Conservation (phyloP, 37 sponge, comb jelly and placozoan species). For the Halisarca cf. caerulea region DNA sequence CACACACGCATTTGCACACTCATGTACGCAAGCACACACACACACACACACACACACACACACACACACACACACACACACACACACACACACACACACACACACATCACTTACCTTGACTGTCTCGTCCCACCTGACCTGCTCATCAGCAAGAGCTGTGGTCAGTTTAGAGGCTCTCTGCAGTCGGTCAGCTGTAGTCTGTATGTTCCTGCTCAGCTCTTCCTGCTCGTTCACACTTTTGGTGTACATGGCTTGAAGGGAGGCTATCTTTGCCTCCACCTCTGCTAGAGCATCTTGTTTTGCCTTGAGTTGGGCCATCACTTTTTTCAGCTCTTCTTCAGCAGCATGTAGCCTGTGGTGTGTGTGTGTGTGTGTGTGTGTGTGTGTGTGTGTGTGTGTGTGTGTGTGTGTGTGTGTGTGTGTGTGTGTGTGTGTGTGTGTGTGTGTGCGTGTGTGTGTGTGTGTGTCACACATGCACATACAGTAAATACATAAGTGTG, state of each 20-base stretch:
- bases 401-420: no score
- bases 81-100: not conserved
- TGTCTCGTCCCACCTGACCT: conserved; percentile 92
- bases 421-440: no score
- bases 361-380: not conserved
- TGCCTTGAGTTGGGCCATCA: conserved; percentile 82
- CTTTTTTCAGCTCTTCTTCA: conserved; percentile 78
- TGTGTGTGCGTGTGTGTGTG: no score
- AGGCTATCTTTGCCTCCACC: conserved; percentile 88
- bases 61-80: not conserved
- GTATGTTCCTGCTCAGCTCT: conserved; percentile 82
- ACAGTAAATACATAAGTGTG: no score
- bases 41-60: no score
- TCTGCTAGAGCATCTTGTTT: conserved; percentile 85
- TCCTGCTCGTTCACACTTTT: conserved; percentile 90
- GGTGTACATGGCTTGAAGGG: conserved; percentile 72
- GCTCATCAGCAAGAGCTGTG: conserved; percentile 95
- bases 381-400: no score
- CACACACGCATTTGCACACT: no score
- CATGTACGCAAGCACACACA: no score
- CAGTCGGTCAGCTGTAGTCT: conserved; percentile 81
- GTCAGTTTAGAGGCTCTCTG: conserved; percentile 92
- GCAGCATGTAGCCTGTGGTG: conserved; percentile 74
- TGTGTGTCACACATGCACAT: not conserved
- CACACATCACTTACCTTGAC: conserved; percentile 62